A percentile compares a stretch with the other conserved stretches of the same genome.
phyloP scores from a whole-genome alignment of 2,888 invertebrate genomes.

The Bembecia ichneumoniformis region DNA sequence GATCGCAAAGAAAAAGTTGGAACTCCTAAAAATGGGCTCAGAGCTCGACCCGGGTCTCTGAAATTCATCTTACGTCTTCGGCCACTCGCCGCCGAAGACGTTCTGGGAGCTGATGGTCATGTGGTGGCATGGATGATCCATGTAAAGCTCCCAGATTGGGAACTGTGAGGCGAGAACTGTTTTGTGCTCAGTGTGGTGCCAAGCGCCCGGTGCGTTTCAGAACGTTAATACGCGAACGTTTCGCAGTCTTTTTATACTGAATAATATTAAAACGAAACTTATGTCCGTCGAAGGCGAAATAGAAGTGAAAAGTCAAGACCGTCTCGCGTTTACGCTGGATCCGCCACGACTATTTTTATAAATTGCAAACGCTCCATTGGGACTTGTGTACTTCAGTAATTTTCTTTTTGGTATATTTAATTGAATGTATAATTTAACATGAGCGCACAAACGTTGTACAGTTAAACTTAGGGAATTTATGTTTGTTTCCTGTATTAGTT shows the following conservation, averaged over 20 bases:
- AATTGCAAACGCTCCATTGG: constrained; percentile 47
- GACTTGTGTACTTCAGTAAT: not conserved
- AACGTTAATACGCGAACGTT: constrained; percentile 53
- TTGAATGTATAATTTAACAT: constrained; percentile 44
- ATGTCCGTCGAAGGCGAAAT: constrained; percentile 56
- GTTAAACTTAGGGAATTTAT: constrained; percentile 44
- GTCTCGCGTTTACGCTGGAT: constrained; percentile 47
- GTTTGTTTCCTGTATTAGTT: constrained; percentile 41
- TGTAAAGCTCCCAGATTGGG: constrained; percentile 54
- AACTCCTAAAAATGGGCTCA: constrained; percentile 89
- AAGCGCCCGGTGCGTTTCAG: constrained; percentile 54
- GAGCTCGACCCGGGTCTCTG: constrained; percentile 78
- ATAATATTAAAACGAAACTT: constrained; percentile 28
- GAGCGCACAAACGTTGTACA: constrained; percentile 70
- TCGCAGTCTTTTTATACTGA: constrained; percentile 62
- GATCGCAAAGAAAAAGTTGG: constrained; percentile 91
- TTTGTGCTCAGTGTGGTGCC: constrained; percentile 65
- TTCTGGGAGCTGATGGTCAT: constrained; percentile 72
- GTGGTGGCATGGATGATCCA: constrained; percentile 72
- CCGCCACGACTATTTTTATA: constrained; percentile 64
- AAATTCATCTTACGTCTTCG: constrained; percentile 78
- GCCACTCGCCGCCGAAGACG: constrained; percentile 79
- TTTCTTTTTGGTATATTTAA: not conserved
- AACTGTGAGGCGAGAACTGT: constrained; percentile 58
- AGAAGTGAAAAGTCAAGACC: constrained; percentile 36